Evolutionary conservation across 2,113 vertebrate genomes (phyloP), one percentile per base, ranked within the genome.

Genomic region (Semicossyphus pulcher): DNA sequence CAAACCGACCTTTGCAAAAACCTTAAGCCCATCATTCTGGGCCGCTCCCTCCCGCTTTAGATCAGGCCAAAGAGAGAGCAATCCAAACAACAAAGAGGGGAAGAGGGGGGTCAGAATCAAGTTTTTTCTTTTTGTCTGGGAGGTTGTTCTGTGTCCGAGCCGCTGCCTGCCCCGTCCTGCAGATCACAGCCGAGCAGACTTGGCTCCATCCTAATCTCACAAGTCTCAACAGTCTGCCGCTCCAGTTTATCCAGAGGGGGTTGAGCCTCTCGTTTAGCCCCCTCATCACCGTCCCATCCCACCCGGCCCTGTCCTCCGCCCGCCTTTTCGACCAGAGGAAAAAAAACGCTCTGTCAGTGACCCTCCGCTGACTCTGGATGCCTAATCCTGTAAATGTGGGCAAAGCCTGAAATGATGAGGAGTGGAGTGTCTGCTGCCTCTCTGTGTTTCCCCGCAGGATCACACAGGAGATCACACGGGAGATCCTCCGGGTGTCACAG

Each of bases 191-290:
- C 23, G 20, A 88, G 81, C 71, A 90, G 77, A 83, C 86, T 84
- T 91, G 88, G 87, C 90, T 92, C 91, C 89, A 91, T 82, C 76
- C 72, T 91, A 89, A 92, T 91, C 90, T 92, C 83, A 45, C 78
- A 87, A 86, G 89, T 88, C 88, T 91, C 87, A 87, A 84, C 89
- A 78, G 88, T 90, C 89, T 91, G 76, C 80, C 84, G 63, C 80
- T 81, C 83, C 72, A 83, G 77, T 92, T 90, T 89, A 90, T 84
- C 78, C 83, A 91, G 83, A 80, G 82, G 81, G 84, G 82, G 78
- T 84, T 73, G 64, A 83, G 57, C 70, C 68, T 80, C 84, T 53
- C 2, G 41, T 44, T 10, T 31, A 58, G 59, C 72, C 72, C 77
- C 52, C 84, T 81, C 77, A 80, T 81, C 76, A 34, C 70, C 51